These are phyloP conservation scores for Alcis repandata DNA, from an alignment of 2,888 invertebrate genomes.

Conservation along the genomic window DNA sequence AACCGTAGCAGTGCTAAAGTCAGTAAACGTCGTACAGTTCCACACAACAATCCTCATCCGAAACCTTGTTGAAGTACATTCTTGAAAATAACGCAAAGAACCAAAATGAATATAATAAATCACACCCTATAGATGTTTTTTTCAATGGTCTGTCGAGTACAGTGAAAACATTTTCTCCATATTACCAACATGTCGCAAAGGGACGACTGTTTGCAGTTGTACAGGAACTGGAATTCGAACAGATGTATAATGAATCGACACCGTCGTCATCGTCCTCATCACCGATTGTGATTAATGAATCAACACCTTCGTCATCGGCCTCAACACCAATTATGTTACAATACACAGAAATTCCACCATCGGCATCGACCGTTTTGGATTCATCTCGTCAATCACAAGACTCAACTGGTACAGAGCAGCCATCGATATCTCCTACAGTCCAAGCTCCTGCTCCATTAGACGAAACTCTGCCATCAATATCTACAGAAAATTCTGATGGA, in stretches of 20 bases:
- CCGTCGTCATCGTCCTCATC: slow-evolving; percentile 6
- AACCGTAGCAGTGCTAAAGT: neutral
- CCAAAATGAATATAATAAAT: neutral
- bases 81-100: slow-evolving; percentile 1
- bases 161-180: neutral
- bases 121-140: neutral
- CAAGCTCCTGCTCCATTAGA: slow-evolving; percentile 36
- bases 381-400: slow-evolving; percentile 2
- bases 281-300: slow-evolving; percentile 1
- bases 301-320: neutral
- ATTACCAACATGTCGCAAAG: slow-evolving; percentile 1
- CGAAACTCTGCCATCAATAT: slow-evolving; percentile 40
- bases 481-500: slow-evolving; percentile 40
- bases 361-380: slow-evolving; percentile 31
- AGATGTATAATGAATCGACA: neutral
- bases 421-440: slow-evolving; percentile 35
- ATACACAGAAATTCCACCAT: slow-evolving; percentile 28
- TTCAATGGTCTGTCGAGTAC: neutral
- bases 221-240: neutral
- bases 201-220: neutral
- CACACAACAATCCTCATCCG: neutral
- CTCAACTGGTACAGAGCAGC: neutral
- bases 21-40: neutral
- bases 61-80: neutral
- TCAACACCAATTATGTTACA: slow-evolving; percentile 8